phyloP scores from a whole-genome alignment of 1,140 invertebrate genomes.

The Leptinotarsa texana region DNA sequence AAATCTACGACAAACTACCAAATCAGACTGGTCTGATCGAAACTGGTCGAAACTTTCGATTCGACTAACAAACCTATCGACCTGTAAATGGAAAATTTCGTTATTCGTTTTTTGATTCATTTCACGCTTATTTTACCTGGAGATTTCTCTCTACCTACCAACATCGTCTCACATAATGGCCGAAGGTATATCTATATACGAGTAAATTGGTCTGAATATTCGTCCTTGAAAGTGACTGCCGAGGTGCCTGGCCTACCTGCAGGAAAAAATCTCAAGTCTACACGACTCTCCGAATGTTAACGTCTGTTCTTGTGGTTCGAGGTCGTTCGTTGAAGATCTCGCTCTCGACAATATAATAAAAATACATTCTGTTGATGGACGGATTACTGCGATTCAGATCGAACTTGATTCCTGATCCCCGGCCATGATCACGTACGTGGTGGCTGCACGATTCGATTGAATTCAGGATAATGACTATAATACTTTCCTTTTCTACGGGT shows the following conservation, averaged over 20 bases:
- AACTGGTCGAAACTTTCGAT: no score
- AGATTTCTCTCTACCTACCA: slow-evolving; percentile 2
- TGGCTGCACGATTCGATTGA: no score
- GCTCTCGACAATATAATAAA: background rate
- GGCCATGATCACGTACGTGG: no score
- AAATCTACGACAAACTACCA: no score
- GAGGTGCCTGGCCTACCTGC: background rate
- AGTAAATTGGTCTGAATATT: slow-evolving; percentile 2
- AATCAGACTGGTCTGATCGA: no score
- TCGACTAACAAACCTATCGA: no score
- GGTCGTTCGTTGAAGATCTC: slow-evolving; percentile 1
- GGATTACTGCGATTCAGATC: background rate
- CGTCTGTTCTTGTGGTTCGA: background rate
- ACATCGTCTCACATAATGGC: background rate
- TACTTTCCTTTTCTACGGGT: no score
- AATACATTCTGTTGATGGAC: background rate
- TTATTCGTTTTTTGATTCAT: background rate
- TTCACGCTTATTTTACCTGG: background rate
- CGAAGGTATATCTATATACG: background rate
- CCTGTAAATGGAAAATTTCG: no score
- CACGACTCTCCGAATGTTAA: slow-evolving; percentile 5
- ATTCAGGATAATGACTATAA: no score
- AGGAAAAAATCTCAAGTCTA: slow-evolving; percentile 1
- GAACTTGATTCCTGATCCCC: no score
- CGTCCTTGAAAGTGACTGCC: background rate